Base-by-base conservation (phyloP, 2,113 vertebrate species). In the Daboia siamensis region DNA sequence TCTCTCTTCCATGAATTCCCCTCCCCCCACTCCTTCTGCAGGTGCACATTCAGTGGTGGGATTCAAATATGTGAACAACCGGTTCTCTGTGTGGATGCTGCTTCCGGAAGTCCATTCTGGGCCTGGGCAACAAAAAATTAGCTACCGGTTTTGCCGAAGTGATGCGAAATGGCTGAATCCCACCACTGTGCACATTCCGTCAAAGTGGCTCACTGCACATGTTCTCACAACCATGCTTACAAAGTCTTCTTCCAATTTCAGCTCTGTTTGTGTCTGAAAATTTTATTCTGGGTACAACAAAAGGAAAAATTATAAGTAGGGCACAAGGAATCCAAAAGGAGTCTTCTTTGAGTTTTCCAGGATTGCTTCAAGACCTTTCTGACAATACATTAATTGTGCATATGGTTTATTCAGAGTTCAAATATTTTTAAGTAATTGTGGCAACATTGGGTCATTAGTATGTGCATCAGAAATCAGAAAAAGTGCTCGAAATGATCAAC, bases 401-500 rank as follows among this genome's bases (percentile, higher is more conserved):
- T 1, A 87, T 17, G 92, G 17, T 61, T 90, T 93, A 93, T 90
- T 93, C 92, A 69, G 90, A 1, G 57, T 0, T 21, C 89, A 90
- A 94, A 90, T 17, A 0, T 15, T 26, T 46, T 93, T 92, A 52
- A 93, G 48, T 29, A 1, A 80, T 91, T 90, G 23, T 89, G 87
- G 21, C 51, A 93, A 91, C 91, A 91, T 1, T 48, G 84, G 15
- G 4, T 69, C 0, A 46, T 84, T 2, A n/a, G 55, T 87, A 86
- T 88, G 86, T 94, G 90, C 15, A 52, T 90, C 17, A 93, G 86
- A 93, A 0, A 59, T 10, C 13, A 80, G 39, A 90, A 92, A 5
- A 0, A 89, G 8, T 8, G 55, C 54, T 85, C 90, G 87, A 11
- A 93, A 90, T 54, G 91, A 21, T 0, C 0, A 4, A 90, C 94